Base-by-base conservation (phyloP, 2,888 invertebrate species). In the Standfussiana lucernea region DNA sequence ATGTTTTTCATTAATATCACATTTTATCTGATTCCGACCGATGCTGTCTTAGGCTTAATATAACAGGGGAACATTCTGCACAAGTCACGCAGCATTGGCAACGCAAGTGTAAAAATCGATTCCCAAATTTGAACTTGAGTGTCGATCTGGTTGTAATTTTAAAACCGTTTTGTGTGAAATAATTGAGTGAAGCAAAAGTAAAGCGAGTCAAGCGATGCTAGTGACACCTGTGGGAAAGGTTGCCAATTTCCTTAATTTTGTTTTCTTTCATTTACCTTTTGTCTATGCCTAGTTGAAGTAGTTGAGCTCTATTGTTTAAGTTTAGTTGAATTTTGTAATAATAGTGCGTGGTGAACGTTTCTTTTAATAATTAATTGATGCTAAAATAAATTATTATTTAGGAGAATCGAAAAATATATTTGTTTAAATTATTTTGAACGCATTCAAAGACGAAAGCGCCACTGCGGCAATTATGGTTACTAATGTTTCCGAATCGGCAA, bases 401-500 rank as follows among this genome's bases (percentile, higher is more conserved):
- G 0, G 1, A 21, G 15, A 32, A 32, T 28, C 0, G 37, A 32
- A 72, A n/a, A 15, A 18, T 6, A n/a, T 13, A 32, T 15, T 28
- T 50, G 0, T 15, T 40, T 11, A 28, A 21, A 32, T 37, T 53
- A 69, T 56, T 77, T 56, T 32, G 73, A 91, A 92, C 89, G 91
- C 90, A 86, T 77, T 77, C 72, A 32, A 74, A 77, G 59, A 85
- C 73, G 79, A 92, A 91, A 93, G 92, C 93, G 95, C 95, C 91
- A 84, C 93, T 90, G 89, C 83, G 95, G 90, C 72, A 81, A 77
- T 62, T 74, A 59, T 77, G 75, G 42, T 24, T 77, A 80, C 50
- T 75, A 79, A 59, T 28, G 5, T 61, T 13, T 18, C 75, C 56
- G 86, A 89, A 90, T 95, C 96, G 95, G 95, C 76, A 73, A 84